phyloP scores from a whole-genome alignment of 1,140 invertebrate species.

The Listronotus bonariensis region DNA sequence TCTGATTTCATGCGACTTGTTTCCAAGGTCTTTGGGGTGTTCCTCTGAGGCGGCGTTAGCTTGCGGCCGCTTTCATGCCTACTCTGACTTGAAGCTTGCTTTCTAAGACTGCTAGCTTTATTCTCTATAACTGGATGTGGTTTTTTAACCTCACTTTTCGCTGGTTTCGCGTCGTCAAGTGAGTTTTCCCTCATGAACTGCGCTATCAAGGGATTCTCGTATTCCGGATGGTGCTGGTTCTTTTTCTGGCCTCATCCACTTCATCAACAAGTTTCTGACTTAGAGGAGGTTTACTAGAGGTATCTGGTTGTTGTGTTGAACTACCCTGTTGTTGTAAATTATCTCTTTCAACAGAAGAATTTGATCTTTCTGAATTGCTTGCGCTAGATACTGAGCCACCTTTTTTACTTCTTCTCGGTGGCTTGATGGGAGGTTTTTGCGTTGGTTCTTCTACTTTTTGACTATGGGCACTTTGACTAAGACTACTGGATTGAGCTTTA shows the following conservation, averaged over 20 bases:
- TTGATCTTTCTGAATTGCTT: slow-evolving; percentile 31
- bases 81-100: slow-evolving; percentile 11
- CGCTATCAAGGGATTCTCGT: slow-evolving; percentile 46
- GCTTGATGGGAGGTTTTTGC: slow-evolving; percentile 46
- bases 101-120: slow-evolving; percentile 40
- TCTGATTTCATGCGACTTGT: slow-evolving; percentile 30
- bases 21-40: slow-evolving; percentile 25
- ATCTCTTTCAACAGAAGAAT: slow-evolving; percentile 28
- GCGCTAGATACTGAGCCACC: slow-evolving; percentile 30
- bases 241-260: not conserved
- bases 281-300: not conserved
- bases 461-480: not conserved
- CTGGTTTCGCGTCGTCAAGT: slow-evolving; percentile 36
- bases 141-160: slow-evolving; percentile 10
- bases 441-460: slow-evolving; percentile 19
- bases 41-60: not conserved
- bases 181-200: slow-evolving; percentile 50
- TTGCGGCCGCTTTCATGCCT: slow-evolving; percentile 7
- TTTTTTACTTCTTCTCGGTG: slow-evolving; percentile 43
- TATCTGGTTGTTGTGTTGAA: not conserved
- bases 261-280: no score
- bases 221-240: slow-evolving; percentile 14
- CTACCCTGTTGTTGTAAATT: not conserved
- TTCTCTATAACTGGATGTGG: slow-evolving; percentile 31
- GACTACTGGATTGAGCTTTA: slow-evolving; percentile 2